Conservation (phyloP, 1,140 invertebrate genomes). For the Elysia chlorotica region DNA sequence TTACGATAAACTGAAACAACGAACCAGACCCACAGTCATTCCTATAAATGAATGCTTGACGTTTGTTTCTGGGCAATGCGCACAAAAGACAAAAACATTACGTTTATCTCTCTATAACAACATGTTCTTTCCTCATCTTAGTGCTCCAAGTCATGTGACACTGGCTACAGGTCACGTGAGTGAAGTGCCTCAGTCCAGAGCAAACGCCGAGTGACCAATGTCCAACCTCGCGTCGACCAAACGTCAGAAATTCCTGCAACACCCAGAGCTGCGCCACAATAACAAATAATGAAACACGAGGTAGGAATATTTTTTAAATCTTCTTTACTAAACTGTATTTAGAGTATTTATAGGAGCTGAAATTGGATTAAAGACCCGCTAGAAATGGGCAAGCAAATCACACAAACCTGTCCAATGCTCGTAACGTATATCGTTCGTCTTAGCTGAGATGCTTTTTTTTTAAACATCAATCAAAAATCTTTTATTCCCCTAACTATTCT, state of each 20-base stretch:
- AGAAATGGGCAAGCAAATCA: neutral
- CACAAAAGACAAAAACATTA: too few species aligned
- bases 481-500: too few species aligned
- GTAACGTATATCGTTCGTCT: neutral
- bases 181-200: constrained; percentile 66
- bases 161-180: constrained; percentile 68
- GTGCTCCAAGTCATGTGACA: constrained; percentile 71
- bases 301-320: neutral
- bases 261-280: constrained; percentile 25
- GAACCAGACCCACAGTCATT: too few species aligned
- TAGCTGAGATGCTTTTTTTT: neutral
- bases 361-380: neutral
- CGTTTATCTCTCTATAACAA: too few species aligned
- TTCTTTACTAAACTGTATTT: neutral
- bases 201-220: constrained; percentile 31
- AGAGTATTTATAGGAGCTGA: neutral
- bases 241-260: constrained; percentile 35
- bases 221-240: constrained; percentile 25
- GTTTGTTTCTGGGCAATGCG: too few species aligned
- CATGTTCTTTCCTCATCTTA: constrained; percentile 52
- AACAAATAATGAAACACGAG: neutral
- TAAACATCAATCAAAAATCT: too few species aligned
- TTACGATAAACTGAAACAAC: too few species aligned
- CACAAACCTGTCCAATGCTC: neutral
- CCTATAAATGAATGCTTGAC: too few species aligned